These are phyloP conservation scores for Haemorhous mexicanus DNA, from an alignment of 2,113 vertebrate genomes.

Conservation along the genomic window DNA sequence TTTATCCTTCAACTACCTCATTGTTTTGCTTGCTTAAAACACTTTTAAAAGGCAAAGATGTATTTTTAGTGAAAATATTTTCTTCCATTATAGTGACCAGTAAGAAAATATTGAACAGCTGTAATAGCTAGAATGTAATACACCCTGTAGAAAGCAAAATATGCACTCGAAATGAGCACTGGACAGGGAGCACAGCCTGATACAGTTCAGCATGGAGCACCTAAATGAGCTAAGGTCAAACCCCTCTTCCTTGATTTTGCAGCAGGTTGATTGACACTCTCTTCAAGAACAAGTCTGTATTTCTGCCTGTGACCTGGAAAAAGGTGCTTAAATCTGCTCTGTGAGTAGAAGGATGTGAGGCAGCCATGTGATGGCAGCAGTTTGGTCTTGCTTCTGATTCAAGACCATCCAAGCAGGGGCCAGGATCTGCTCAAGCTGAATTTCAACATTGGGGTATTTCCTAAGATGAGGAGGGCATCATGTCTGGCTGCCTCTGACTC, in stretches of 20 bases:
- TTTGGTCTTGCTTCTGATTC: neutral
- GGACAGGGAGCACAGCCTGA: neutral
- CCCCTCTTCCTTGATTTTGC: neutral
- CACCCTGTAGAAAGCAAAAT: conserved; percentile 1
- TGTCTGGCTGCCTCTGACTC: neutral
- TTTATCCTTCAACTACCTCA: neutral
- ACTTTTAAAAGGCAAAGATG: neutral
- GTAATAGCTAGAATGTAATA: conserved; percentile 5
- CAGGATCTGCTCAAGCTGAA: neutral
- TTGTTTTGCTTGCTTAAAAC: neutral
- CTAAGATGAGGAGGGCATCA: neutral
- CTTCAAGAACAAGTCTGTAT: neutral
- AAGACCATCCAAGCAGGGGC: neutral
- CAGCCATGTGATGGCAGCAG: neutral
- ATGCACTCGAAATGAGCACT: neutral
- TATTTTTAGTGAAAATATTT: conserved; percentile 51
- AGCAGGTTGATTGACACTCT: neutral
- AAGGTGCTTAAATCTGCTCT: neutral
- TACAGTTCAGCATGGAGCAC: neutral
- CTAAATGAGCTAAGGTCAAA: neutral
- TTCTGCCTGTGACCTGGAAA: neutral
- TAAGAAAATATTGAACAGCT: conserved; percentile 13
- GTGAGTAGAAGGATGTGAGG: neutral
- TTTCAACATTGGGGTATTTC: neutral
- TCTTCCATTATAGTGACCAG: neutral